A percentile compares a stretch with the other conserved stretches of the same genome.
phyloP scores from a whole-genome alignment of 2,888 invertebrate species.

The Eupithecia insigniata region DNA sequence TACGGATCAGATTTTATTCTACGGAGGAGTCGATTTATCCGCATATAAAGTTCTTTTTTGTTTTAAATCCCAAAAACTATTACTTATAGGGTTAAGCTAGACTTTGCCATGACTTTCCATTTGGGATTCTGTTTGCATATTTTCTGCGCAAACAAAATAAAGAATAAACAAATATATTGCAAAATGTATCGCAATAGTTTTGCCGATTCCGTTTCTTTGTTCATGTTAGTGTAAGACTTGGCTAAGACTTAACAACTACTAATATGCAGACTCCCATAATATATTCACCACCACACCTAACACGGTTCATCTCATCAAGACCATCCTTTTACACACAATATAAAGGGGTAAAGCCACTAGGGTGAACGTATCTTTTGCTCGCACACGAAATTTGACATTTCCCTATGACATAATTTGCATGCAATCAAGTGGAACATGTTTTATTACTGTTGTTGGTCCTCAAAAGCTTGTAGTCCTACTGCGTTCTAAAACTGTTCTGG shows the following conservation, averaged over 20 bases:
- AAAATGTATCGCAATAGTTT: background rate
- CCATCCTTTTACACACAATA: slow-evolving; percentile 66
- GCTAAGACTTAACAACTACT: background rate
- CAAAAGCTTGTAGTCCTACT: background rate
- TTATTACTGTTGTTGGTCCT: slow-evolving; percentile 49
- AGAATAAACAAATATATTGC: background rate
- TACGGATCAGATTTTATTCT: no score
- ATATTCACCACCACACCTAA: slow-evolving; percentile 63
- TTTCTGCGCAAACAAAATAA: background rate
- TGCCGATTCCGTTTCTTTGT: background rate
- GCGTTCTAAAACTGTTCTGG: background rate
- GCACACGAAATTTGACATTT: slow-evolving; percentile 63
- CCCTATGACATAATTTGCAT: slow-evolving; percentile 70
- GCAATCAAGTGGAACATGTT: slow-evolving; percentile 61
- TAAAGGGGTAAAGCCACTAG: slow-evolving; percentile 64
- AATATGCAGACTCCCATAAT: slow-evolving; percentile 49
- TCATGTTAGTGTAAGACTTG: background rate
- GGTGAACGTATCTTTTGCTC: slow-evolving; percentile 56
- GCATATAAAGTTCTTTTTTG: no score
- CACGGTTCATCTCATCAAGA: slow-evolving; percentile 65
- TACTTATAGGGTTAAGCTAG: background rate
- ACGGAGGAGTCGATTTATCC: no score
- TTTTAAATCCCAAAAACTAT: no score
- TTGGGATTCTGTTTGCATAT: background rate
- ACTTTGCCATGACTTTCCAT: background rate